Evolutionary conservation across 2,888 invertebrate species (phyloP), one percentile per base, ranked within the genome.

Genomic region (Ditula angustiorana): DNA sequence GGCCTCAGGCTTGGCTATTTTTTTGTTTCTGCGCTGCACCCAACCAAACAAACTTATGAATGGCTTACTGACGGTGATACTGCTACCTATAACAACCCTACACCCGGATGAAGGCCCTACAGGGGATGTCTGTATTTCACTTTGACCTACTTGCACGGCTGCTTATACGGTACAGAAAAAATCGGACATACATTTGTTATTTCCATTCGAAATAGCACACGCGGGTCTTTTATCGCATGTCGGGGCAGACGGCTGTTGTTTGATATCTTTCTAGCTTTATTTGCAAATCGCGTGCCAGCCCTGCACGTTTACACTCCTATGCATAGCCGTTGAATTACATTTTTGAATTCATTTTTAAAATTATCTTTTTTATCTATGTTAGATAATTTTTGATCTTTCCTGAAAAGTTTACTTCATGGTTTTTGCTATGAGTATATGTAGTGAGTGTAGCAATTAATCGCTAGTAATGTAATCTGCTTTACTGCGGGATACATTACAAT

Each of bases 251-350:
- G 79, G 79, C 80, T 72, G 74, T 75, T 83, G 83, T 85, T 88
- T 88, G 86, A 87, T 91, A 90, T 89, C 89, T 89, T 84, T 79
- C 80, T 83, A 82, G 86, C 75, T 90, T 92, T 92, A 92, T 91
- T 90, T 90, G 87, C 86, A 82, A 87, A 90, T 91, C 88, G 91
- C 91, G 90, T 91, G 92, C 78, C 67, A 69, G 70, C 46, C 69
- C 73, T 80, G 81, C 82, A 77, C 77, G 79, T 81, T 82, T 81
- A 79, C 76, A 81, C 74, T 77, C 77, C 79, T 79, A 76, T 82
- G 82, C 78, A 72, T 85, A 86, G 87, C 87, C 87, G 87, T 89
- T 88, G 87, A 88, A 84, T 87, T 86, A 86, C 77, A 49, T 74
- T 78, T 79, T 81, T 77, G 68, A 74, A 79, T 71, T 76, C 71